Evolutionary conservation across 2,888 invertebrate genomes (phyloP), one percentile per base, ranked within the genome.

Genomic region (Pachydiplax longipennis): DNA sequence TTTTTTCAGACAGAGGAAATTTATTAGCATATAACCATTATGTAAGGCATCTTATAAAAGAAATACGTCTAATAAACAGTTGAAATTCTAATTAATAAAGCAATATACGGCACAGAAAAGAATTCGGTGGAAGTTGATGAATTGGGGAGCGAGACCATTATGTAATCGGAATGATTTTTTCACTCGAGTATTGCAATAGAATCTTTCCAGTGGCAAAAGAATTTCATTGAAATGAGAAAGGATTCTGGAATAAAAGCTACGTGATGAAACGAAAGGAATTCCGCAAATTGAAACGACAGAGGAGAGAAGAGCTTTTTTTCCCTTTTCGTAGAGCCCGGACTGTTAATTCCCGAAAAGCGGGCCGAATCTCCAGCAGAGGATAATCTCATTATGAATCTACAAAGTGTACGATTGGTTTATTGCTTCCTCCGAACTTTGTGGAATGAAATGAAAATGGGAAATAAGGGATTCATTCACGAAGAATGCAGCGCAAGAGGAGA

Each of bases 311-410:
- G 80, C 3, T 35, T 25, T 31, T 25, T 31, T 80, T 4, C 31
- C 25, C 44, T 44, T 44, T 44, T 44, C 44, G 35, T 18, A 40
- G 81, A 44, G 40, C 35, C 44, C 2, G 37, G 40, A 37, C 81
- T 35, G 81, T 37, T 81, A 40, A 44, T 65, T 35, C 61, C 35
- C 61, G 37, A 87, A 87, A 87, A 87, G 58, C 87, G 37, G n/a
- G 35, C 61, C 61, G 87, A 87, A 22, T 58, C 61, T n/a, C 35
- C 58, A 18, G 61, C 31, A 65, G 61, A 25, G 87, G 65, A 87
- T 87, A 61, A 87, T 87, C 87, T 87, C 87, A 87, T 87, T 87
- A 87, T 61, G 87, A 87, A 61, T 87, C 87, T 35, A 61, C 87
- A 87, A 37, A 87, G 87, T 87, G 87, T 37, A 22, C 87, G 87